Evolutionary conservation across 1,140 invertebrate species (phyloP).

Genomic region (Ceratina australensis): DNA sequence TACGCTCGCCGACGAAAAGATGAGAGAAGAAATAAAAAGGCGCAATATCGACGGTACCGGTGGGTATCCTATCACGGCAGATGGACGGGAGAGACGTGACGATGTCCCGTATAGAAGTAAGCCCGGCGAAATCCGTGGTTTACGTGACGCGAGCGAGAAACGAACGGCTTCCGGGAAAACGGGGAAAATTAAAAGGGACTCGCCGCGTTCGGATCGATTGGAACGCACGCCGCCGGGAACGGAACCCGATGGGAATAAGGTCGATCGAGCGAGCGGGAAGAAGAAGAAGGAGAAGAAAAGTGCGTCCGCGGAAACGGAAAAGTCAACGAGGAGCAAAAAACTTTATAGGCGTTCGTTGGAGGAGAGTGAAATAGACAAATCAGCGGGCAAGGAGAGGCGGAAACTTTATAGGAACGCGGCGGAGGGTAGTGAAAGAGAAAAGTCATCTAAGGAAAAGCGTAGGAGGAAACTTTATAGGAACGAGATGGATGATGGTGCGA

Average conservation of each 20-base stretch:
- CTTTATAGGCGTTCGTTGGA: not conserved
- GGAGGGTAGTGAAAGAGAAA: not conserved
- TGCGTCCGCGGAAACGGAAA: not conserved
- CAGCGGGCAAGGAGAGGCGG: too few relatives aligned
- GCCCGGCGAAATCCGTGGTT: slow-evolving; percentile 23
- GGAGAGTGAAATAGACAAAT: not conserved
- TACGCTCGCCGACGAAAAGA: not conserved
- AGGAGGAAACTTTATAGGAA: too few relatives aligned
- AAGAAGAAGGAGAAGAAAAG: not conserved
- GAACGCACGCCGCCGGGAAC: not conserved
- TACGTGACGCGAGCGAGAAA: slow-evolving; percentile 45
- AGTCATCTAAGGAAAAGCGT: not conserved
- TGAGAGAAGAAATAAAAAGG: slow-evolving; percentile 22
- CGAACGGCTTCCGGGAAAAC: slow-evolving; percentile 32
- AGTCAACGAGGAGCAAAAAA: not conserved
- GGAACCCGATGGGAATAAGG: not conserved
- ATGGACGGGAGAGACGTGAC: slow-evolving; percentile 50
- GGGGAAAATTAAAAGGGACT: slow-evolving; percentile 36
- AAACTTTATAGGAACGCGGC: not conserved
- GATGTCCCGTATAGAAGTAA: slow-evolving; percentile 27
- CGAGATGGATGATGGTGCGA: too few relatives aligned
- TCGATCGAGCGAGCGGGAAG: not conserved
- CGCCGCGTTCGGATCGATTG: slow-evolving; percentile 7
- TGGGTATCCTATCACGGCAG: slow-evolving; percentile 11
- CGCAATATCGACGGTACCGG: slow-evolving; percentile 21